Percentiles rank a stretch among this genome's conserved stretches.
Evolutionary conservation across 92 coral and sea anemone genomes (phyloP).

Genomic region (Palythoa heliodiscus): DNA sequence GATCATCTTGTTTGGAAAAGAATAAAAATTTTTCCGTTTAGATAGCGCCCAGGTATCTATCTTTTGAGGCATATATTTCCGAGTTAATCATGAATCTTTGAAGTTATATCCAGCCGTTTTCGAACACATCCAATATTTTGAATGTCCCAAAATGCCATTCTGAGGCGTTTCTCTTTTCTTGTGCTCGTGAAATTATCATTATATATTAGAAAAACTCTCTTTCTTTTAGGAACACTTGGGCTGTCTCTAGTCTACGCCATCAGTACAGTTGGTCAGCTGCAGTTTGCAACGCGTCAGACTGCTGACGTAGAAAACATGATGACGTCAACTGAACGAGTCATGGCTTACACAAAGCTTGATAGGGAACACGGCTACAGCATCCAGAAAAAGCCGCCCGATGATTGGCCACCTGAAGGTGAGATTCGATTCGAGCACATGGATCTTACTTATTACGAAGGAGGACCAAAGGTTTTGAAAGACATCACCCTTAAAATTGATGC

Average conservation of each 20-base stretch:
- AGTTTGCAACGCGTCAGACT: slow-evolving; percentile 92
- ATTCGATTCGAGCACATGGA: slow-evolving; percentile 83
- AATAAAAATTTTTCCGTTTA: too few relatives aligned
- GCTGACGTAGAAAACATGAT: slow-evolving; percentile 95
- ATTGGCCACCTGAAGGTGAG: slow-evolving; percentile 91
- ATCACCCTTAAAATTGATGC: slow-evolving; percentile 64
- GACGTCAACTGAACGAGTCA: slow-evolving; percentile 93
- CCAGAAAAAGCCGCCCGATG: slow-evolving; percentile 70
- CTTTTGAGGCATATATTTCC: too few relatives aligned
- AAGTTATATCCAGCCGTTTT: too few relatives aligned
- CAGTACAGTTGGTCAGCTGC: slow-evolving; percentile 96
- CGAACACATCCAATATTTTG: neutral
- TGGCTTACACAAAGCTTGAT: slow-evolving; percentile 85
- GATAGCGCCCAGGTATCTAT: too few relatives aligned
- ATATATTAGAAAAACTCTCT: neutral
- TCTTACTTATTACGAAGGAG: slow-evolving; percentile 88
- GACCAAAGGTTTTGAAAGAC: slow-evolving; percentile 71
- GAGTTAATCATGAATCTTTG: too few relatives aligned
- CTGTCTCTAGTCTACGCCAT: slow-evolving; percentile 91
- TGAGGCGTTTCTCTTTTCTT: neutral
- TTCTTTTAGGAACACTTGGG: slow-evolving; percentile 77
- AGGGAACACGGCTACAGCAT: slow-evolving; percentile 75
- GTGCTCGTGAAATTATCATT: neutral
- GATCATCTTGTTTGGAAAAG: too few relatives aligned
- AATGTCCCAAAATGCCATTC: neutral